phyloP scores from a whole-genome alignment of 2,797 vertebrate species.

The Epinephelus awoara region DNA sequence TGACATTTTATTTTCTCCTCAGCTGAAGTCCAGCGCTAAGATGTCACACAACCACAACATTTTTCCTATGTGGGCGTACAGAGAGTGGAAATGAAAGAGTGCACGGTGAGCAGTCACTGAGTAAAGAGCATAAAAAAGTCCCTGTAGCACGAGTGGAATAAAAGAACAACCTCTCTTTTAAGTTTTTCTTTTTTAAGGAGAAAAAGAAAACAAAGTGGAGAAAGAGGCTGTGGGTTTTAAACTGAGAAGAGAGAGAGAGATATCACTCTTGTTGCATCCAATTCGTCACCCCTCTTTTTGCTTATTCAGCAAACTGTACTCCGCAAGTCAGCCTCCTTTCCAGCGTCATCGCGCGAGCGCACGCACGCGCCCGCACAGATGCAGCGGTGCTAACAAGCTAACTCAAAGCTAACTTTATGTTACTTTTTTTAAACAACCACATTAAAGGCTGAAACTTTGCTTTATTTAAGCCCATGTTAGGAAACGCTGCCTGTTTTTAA shows the following conservation, averaged over 20 bases:
- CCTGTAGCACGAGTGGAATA: constrained; percentile 5
- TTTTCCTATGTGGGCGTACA: constrained; percentile 78
- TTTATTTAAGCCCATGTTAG: accelerated
- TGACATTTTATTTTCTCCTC: constrained; percentile 60
- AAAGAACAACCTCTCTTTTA: constrained; percentile 9
- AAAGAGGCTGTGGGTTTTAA: background rate
- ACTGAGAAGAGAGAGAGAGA: constrained; percentile 20
- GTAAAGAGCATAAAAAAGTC: constrained; percentile 25
- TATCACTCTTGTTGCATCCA: constrained; percentile 38
- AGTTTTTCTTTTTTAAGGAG: background rate
- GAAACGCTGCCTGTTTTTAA: accelerated
- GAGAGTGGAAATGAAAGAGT: constrained; percentile 63
- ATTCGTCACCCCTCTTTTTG: constrained; percentile 45
- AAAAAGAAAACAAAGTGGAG: background rate
- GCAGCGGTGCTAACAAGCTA: background rate
- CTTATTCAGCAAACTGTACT: constrained; percentile 81
- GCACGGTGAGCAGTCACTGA: constrained; percentile 48
- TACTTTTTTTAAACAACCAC: background rate
- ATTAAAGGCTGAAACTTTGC: background rate
- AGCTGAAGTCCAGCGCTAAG: constrained; percentile 60
- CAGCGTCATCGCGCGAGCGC: constrained; percentile 39
- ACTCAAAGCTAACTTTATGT: background rate
- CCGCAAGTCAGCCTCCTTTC: constrained; percentile 50
- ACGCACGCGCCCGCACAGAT: constrained; percentile 1
- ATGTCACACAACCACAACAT: constrained; percentile 78